Conservation (phyloP, 2,888 invertebrate species). For the Stomorhina lunata region DNA sequence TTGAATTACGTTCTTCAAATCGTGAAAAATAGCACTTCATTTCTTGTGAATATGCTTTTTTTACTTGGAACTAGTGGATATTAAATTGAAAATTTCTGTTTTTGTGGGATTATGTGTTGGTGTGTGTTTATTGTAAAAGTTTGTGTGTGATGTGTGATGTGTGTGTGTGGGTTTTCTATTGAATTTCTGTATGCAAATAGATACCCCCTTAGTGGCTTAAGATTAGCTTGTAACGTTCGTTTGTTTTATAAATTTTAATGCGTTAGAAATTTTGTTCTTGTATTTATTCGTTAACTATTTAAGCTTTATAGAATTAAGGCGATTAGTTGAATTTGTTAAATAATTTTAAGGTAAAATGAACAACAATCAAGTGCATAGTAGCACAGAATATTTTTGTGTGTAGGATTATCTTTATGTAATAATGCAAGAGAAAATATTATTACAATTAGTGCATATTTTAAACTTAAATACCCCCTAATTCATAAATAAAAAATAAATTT, state of each 20-base stretch:
- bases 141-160: background rate
- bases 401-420: too few species aligned
- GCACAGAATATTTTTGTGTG: background rate
- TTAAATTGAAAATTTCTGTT: too few species aligned
- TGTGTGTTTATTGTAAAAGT: background rate
- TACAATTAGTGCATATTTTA: too few species aligned
- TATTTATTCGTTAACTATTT: background rate
- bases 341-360: slow-evolving; percentile 8
- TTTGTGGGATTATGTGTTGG: background rate
- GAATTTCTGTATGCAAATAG: background rate
- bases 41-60: too few species aligned
- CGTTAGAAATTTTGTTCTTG: slow-evolving; percentile 1
- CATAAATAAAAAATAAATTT: too few species aligned
- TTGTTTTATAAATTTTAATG: slow-evolving; percentile 30
- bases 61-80: too few species aligned
- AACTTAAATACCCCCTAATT: too few species aligned
- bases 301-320: slow-evolving; percentile 24
- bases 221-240: slow-evolving; percentile 48
- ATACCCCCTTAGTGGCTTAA: slow-evolving; percentile 46
- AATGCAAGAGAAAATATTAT: too few species aligned
- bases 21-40: too few species aligned
- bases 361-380: background rate
- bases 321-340: slow-evolving; percentile 37
- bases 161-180: background rate
- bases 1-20: too few species aligned